Conservation (phyloP, 2,888 invertebrate species). For the Drosophila kambysellisi region DNA sequence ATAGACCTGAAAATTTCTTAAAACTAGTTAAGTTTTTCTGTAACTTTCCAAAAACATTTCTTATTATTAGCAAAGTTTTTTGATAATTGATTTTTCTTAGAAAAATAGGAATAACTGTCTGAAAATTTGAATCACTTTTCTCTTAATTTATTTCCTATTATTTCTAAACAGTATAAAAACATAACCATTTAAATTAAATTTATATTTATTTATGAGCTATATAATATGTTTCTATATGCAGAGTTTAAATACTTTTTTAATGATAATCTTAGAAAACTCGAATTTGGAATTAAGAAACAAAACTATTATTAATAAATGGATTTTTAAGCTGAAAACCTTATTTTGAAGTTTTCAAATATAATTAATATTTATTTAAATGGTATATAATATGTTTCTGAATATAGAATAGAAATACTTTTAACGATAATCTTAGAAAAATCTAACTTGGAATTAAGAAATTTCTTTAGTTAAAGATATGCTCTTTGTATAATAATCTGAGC, state of each 20-base stretch:
- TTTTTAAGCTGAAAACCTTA: background rate
- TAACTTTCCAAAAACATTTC: background rate
- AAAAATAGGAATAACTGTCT: background rate
- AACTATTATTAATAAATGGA: background rate
- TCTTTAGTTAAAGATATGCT: too few relatives aligned
- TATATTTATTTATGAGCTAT: background rate
- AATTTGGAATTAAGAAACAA: background rate
- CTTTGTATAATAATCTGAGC: background rate
- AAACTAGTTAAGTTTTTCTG: background rate
- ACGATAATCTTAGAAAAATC: background rate
- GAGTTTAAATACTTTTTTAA: background rate
- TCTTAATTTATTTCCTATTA: background rate
- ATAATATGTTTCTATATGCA: background rate
- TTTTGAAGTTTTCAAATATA: background rate
- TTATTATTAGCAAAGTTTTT: background rate
- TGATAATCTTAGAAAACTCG: background rate
- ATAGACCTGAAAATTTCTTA: too few relatives aligned
- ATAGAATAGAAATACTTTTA: background rate
- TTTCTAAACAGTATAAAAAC: background rate
- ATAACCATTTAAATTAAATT: background rate
- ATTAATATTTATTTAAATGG: background rate
- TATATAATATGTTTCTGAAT: background rate
- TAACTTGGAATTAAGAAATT: background rate
- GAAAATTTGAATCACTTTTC: accelerated
- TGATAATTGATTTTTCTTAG: background rate